A percentile compares a stretch with the other conserved stretches of the same genome.
These are phyloP conservation scores for Lithobius niger DNA, from an alignment of 1,140 invertebrate species.

Conservation along the genomic window DNA sequence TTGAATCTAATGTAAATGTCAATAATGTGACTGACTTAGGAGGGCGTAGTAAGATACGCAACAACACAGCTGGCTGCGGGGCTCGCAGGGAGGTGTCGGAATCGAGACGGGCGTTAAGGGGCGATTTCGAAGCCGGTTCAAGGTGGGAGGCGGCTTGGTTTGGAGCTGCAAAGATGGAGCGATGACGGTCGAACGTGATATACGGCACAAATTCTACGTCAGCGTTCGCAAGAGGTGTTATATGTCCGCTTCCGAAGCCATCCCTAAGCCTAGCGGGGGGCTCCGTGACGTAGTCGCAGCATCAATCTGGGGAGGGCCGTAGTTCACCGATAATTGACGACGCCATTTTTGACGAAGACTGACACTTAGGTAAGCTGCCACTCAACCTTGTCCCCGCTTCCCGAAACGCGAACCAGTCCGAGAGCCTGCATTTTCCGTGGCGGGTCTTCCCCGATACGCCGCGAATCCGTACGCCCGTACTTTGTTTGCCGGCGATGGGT, in stretches of 20 bases:
- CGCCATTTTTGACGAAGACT: constrained; percentile 25
- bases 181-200: too few species aligned
- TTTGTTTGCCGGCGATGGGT: too few species aligned
- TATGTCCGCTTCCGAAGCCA: too few species aligned
- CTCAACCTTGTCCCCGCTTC: constrained; percentile 12
- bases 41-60: constrained; percentile 3
- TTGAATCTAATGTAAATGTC: neutral
- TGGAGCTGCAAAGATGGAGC: too few species aligned
- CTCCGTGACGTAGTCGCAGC: constrained; percentile 18
- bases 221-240: too few species aligned
- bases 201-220: too few species aligned
- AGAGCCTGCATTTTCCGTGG: too few species aligned
- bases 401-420: too few species aligned
- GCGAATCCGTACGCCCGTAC: too few species aligned
- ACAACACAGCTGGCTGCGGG: neutral
- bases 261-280: too few species aligned
- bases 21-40: constrained; percentile 6
- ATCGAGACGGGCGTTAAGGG: neutral
- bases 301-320: constrained; percentile 22
- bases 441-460: too few species aligned
- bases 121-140: too few species aligned
- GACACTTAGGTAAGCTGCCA: constrained; percentile 24
- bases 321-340: constrained; percentile 21
- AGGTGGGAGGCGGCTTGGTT: constrained; percentile 11
- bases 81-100: neutral